A percentile compares a stretch with the other conserved stretches of the same genome.
phyloP scores from a whole-genome alignment of 2,113 vertebrate genomes.

The Solenodon paradoxus region DNA sequence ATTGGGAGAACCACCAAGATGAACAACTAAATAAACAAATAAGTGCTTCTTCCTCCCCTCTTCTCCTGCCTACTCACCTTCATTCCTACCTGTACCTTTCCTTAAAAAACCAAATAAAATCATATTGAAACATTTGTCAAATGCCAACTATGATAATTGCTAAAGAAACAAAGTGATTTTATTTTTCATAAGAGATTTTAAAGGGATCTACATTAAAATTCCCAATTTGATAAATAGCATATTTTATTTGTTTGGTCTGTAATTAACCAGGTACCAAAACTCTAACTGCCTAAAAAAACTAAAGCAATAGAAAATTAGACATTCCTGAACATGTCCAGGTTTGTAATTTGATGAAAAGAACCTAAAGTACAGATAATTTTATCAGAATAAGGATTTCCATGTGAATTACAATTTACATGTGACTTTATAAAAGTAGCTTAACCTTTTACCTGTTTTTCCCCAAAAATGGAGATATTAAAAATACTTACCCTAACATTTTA shows the following conservation, averaged over 20 bases:
- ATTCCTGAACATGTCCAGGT: neutral
- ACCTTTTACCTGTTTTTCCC: neutral
- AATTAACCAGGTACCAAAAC: neutral
- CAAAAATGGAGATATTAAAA: neutral
- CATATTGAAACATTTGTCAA: neutral
- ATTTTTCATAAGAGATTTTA: conserved; percentile 5
- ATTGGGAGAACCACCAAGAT: too few species aligned
- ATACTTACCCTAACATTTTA: neutral
- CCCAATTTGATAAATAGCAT: neutral
- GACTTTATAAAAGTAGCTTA: neutral
- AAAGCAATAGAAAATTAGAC: conserved; percentile 17
- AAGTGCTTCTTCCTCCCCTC: too few species aligned
- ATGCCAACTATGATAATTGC: neutral
- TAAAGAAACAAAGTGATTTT: neutral
- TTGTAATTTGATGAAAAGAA: conserved; percentile 36
- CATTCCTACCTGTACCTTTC: too few species aligned
- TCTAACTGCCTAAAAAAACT: neutral
- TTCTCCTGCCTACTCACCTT: too few species aligned
- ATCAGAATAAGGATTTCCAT: conserved; percentile 6
- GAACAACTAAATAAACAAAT: too few species aligned
- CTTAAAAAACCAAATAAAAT: conserved; percentile 8
- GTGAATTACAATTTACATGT: neutral
- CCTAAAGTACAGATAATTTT: conserved; percentile 38
- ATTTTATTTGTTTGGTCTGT: neutral
- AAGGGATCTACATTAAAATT: conserved; percentile 8